Evolutionary conservation across 2,113 vertebrate species (phyloP).

Genomic region (Echinops telfairi): DNA sequence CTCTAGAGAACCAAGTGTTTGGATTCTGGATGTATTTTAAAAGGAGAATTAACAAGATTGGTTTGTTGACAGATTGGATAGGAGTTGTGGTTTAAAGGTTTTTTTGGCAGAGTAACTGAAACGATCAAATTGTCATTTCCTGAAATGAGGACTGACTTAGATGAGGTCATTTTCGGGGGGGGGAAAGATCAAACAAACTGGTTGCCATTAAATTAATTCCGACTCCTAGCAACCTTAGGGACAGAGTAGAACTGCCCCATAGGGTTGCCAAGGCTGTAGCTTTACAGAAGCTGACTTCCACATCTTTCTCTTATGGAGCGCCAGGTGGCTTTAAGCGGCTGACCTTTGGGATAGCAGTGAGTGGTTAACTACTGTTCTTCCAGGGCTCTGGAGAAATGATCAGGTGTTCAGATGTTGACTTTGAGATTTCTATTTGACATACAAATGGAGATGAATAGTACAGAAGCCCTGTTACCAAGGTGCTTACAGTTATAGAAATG

Average conservation of each 20-base stretch:
- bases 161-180: background rate
- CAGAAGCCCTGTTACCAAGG: background rate
- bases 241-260: background rate
- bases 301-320: background rate
- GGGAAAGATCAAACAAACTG: background rate
- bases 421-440: conserved; percentile 34
- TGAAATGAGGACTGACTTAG: background rate
- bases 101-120: conserved; percentile 14
- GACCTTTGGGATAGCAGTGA: background rate
- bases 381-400: background rate
- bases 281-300: background rate
- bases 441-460: conserved; percentile 24
- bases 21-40: conserved; percentile 24
- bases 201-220: background rate
- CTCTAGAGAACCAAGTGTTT: background rate
- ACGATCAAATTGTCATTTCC: conserved; percentile 20
- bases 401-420: conserved; percentile 27
- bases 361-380: background rate
- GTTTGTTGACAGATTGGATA: background rate
- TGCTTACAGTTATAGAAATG: conserved; percentile 44
- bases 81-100: conserved; percentile 30
- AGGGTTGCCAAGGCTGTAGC: background rate
- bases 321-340: background rate
- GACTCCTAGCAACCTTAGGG: background rate
- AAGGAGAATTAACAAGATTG: conserved; percentile 53